phyloP scores from a whole-genome alignment of 2,797 vertebrate genomes.

The Otolemur crassicaudatus region DNA sequence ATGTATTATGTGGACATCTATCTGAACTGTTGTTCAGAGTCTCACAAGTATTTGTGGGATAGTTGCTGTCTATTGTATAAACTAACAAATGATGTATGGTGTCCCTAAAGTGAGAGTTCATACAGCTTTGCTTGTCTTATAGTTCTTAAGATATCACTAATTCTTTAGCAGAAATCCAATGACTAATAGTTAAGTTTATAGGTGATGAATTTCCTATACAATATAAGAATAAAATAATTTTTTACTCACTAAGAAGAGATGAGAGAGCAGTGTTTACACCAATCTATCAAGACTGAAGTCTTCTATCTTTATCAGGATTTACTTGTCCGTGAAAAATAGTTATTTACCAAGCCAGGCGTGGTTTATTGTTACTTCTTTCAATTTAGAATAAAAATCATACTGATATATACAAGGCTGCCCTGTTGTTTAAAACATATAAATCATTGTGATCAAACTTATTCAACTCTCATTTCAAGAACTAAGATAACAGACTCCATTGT shows the following conservation, averaged over 20 bases:
- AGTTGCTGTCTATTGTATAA: background rate
- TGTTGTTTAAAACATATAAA: background rate
- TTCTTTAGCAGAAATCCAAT: background rate
- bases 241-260: background rate
- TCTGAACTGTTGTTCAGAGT: background rate
- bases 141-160: background rate
- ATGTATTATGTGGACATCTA: background rate
- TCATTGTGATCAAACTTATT: background rate
- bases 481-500: constrained; percentile 53
- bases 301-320: background rate
- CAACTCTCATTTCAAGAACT: constrained; percentile 5
- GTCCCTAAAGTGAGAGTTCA: background rate
- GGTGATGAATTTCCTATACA: background rate
- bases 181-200: background rate
- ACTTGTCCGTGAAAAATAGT: background rate
- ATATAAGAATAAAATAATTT: constrained; percentile 1
- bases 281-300: background rate
- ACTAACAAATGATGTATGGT: background rate
- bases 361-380: background rate
- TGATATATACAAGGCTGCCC: background rate
- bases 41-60: background rate
- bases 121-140: background rate
- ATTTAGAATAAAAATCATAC: background rate
- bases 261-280: background rate
- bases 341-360: background rate